A percentile compares a stretch with the other conserved stretches of the same genome.
phyloP scores from a whole-genome alignment of 2,888 invertebrate species.

The Euplagia quadripunctaria region DNA sequence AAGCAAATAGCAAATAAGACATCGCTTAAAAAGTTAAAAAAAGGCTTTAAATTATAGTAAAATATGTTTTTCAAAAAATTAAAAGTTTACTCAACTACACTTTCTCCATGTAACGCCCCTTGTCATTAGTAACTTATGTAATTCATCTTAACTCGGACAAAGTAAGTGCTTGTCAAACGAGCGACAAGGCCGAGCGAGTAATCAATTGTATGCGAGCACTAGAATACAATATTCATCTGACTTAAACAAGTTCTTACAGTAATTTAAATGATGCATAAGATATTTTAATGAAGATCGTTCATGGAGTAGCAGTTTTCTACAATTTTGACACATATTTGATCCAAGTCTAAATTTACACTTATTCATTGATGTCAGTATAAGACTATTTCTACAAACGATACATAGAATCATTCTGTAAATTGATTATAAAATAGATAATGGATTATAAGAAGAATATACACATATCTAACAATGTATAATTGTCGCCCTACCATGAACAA shows the following conservation, averaged over 20 bases:
- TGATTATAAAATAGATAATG: not conserved
- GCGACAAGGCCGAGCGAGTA: conserved; percentile 29
- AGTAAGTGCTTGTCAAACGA: conserved; percentile 28
- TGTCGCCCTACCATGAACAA: not conserved
- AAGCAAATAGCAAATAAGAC: not conserved
- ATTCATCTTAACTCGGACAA: conserved; percentile 22
- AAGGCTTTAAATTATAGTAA: too few relatives aligned
- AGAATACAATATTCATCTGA: conserved; percentile 14
- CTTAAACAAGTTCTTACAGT: conserved; percentile 18
- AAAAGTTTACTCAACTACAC: not conserved
- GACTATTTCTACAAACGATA: not conserved
- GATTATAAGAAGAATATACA: not conserved
- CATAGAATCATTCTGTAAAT: too few relatives aligned
- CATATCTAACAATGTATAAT: too few relatives aligned
- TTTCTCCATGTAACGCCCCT: conserved; percentile 14
- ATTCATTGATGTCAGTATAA: not conserved
- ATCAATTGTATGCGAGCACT: conserved; percentile 42
- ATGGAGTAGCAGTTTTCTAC: conserved; percentile 29
- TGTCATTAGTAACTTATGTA: conserved; percentile 24
- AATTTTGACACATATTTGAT: not conserved
- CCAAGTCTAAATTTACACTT: not conserved
- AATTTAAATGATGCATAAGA: conserved; percentile 48
- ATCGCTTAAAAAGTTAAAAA: not conserved
- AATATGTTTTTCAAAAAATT: not conserved
- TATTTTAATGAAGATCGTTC: conserved; percentile 42